Percentiles rank a stretch among this genome's conserved stretches.
These are phyloP conservation scores for Microtus pennsylvanicus DNA, from an alignment of 2,113 vertebrate species.

Conservation along the genomic window DNA sequence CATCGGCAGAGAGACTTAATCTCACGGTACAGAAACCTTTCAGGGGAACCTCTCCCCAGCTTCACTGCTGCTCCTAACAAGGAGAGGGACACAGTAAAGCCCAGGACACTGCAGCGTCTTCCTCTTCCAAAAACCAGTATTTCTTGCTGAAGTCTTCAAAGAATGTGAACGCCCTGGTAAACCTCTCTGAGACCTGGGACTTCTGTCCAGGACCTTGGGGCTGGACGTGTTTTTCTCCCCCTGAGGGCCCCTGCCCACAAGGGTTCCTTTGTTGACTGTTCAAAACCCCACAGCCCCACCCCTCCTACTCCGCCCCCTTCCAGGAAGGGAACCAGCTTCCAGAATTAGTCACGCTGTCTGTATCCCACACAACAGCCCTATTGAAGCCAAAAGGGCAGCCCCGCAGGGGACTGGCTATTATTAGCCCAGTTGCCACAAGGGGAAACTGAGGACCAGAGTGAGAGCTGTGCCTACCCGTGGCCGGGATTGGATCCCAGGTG, in stretches of 20 bases:
- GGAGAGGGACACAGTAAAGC: neutral
- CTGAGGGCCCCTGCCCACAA: conserved; percentile 49
- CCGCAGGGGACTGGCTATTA: neutral
- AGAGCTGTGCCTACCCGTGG: neutral
- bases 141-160: conserved; percentile 58
- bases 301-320: conserved; percentile 59
- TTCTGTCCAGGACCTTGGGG: conserved; percentile 39
- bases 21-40: no score
- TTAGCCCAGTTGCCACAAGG: conserved; percentile 16
- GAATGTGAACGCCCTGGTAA: neutral
- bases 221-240: conserved; percentile 23
- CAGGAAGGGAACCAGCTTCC: conserved; percentile 66
- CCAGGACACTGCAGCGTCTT: neutral
- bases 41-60: neutral
- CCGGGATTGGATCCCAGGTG: neutral
- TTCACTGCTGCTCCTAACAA: neutral
- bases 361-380: conserved; percentile 43
- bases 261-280: conserved; percentile 59
- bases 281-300: conserved; percentile 48
- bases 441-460: conserved; percentile 57
- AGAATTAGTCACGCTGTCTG: conserved; percentile 66
- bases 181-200: conserved; percentile 33
- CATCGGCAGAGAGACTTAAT: no score
- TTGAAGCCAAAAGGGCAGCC: conserved; percentile 66
- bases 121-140: conserved; percentile 16